phyloP scores from a whole-genome alignment of 1,140 invertebrate genomes.

The Procambarus clarkii region DNA sequence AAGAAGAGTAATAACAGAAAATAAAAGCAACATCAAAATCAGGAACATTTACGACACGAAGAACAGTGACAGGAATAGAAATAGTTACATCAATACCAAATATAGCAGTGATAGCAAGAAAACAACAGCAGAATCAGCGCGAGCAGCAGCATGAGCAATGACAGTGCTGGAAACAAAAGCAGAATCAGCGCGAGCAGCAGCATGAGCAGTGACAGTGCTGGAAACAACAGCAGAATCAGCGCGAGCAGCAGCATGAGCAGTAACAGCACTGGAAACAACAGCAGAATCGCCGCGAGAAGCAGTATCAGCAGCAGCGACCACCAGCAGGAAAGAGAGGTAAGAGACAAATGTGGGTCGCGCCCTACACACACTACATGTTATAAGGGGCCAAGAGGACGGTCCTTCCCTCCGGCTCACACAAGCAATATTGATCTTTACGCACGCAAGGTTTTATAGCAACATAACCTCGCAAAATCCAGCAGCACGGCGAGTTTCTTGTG shows the following conservation, averaged over 20 bases:
- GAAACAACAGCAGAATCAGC: neutral
- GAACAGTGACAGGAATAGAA: neutral
- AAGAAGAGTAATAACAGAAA: too few species aligned
- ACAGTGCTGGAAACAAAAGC: neutral
- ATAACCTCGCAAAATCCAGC: neutral
- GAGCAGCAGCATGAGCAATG: neutral
- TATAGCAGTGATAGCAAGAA: neutral
- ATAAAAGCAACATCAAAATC: neutral
- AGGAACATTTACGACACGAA: neutral
- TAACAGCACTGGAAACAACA: neutral
- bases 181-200: neutral
- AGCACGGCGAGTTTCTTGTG: neutral
- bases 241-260: neutral
- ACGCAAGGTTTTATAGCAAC: neutral
- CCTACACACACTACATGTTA: too few species aligned
- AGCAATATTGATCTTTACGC: conserved; percentile 7
- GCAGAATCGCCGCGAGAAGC: neutral
- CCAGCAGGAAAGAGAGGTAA: neutral
- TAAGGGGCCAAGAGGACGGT: too few species aligned
- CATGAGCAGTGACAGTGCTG: neutral
- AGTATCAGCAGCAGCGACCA: neutral
- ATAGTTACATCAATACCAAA: neutral
- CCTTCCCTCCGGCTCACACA: neutral
- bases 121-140: neutral
- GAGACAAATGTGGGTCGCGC: too few species aligned